phyloP scores from a whole-genome alignment of 2,797 vertebrate genomes.

The Alectoris magna region DNA sequence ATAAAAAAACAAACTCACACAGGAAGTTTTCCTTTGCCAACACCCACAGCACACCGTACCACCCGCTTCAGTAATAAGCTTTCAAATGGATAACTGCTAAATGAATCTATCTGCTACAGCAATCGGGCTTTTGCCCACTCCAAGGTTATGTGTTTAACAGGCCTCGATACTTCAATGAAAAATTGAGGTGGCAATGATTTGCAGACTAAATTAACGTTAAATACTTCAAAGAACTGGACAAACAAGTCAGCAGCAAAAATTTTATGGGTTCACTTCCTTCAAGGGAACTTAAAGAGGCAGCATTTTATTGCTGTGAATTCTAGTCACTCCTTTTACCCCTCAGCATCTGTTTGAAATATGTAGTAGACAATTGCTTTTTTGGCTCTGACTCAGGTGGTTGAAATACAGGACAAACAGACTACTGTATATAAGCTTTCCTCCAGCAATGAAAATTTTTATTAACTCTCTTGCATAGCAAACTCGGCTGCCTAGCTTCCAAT shows the following conservation, averaged over 20 bases:
- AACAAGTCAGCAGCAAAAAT: constrained; percentile 79
- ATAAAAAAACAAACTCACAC: not conserved
- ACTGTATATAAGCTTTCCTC: constrained; percentile 82
- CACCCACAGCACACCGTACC: not conserved
- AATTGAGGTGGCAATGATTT: constrained; percentile 77
- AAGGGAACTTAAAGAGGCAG: constrained; percentile 79
- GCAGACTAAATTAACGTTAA: constrained; percentile 79
- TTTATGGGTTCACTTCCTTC: constrained; percentile 81
- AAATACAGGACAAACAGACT: constrained; percentile 86
- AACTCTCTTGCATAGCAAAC: constrained; percentile 78
- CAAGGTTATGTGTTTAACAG: constrained; percentile 68
- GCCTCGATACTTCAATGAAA: constrained; percentile 74
- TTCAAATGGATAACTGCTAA: constrained; percentile 46
- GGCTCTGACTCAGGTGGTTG: constrained; percentile 86
- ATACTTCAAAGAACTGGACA: constrained; percentile 80
- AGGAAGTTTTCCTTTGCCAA: not conserved
- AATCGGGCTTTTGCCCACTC: constrained; percentile 13
- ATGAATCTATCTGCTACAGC: constrained; percentile 61
- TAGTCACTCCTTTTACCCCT: constrained; percentile 81
- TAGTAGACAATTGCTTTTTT: constrained; percentile 85
- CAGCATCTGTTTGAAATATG: constrained; percentile 96
- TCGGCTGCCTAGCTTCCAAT: constrained; percentile 67
- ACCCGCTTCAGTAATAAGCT: not conserved
- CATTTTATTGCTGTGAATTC: constrained; percentile 88
- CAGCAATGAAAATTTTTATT: constrained; percentile 79